Conservation (phyloP, 37 sponge, comb jelly and placozoan genomes). For the Amphimedon queenslandica region DNA sequence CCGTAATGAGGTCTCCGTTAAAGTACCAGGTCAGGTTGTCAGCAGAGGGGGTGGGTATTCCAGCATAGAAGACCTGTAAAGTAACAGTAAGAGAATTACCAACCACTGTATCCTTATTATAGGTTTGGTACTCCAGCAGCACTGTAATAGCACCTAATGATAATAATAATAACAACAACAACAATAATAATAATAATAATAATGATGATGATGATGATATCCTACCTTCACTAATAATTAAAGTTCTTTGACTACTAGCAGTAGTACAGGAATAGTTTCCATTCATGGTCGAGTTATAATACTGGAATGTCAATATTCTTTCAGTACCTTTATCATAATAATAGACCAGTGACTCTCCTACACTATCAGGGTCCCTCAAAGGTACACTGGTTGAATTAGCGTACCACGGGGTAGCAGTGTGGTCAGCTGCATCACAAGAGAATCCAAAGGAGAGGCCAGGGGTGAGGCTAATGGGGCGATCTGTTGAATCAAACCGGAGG, state of each 20-base stretch:
- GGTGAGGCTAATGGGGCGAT: not conserved
- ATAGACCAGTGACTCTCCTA: not conserved
- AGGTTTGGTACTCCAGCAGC: not conserved
- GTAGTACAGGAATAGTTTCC: not conserved
- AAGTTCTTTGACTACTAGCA: not conserved
- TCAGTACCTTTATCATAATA: not conserved
- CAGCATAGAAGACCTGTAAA: not conserved
- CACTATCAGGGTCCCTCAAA: not conserved
- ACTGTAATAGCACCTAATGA: not conserved
- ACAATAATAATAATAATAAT: not conserved
- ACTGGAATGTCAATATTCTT: not conserved
- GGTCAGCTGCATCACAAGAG: not conserved
- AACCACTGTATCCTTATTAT: not conserved
- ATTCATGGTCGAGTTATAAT: not conserved
- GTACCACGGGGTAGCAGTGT: not conserved
- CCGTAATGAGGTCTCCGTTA: not conserved
- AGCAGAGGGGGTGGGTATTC: not conserved
- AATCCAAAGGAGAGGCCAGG: not conserved
- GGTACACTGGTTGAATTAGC: not conserved
- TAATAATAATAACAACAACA: not conserved
- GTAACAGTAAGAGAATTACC: slow-evolving; percentile 8
- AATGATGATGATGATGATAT: not conserved
- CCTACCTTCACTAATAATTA: slow-evolving; percentile 12
- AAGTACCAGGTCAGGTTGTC: not conserved
- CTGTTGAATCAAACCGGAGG: too few relatives aligned